Conservation (phyloP, 2,113 vertebrate species). For the Austrofundulus limnaeus region DNA sequence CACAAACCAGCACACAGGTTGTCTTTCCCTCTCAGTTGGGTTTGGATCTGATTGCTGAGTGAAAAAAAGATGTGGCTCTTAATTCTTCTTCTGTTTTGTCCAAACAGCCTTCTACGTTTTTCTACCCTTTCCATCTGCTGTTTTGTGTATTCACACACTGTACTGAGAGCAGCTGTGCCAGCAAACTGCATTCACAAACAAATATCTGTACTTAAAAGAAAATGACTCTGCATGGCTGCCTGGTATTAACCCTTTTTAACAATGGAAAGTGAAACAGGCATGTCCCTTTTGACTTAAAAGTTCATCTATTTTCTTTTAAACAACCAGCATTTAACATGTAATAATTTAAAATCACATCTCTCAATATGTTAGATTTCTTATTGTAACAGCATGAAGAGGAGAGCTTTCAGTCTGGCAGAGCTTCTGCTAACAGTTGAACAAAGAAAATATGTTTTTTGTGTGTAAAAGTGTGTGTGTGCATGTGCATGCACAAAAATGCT, state of each 20-base stretch:
- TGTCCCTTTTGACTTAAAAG: neutral
- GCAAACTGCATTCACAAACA: conserved; percentile 17
- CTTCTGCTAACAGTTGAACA: conserved; percentile 64
- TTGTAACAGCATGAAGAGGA: conserved; percentile 23
- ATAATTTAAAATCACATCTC: conserved; percentile 20
- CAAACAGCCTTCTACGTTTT: too few species aligned
- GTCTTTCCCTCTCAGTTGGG: conserved; percentile 5
- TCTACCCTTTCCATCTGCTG: neutral
- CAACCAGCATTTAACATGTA: too few species aligned
- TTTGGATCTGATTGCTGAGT: conserved; percentile 10
- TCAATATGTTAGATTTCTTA: conserved; percentile 16
- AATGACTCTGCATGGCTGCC: neutral
- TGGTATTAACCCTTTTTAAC: conserved; percentile 3
- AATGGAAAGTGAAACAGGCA: neutral
- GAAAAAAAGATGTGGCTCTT: conserved; percentile 10
- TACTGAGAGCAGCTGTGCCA: neutral
- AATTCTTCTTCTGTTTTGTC: neutral
- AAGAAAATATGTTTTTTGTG: conserved; percentile 58
- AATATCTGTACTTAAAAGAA: conserved; percentile 21
- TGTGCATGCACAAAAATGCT: neutral
- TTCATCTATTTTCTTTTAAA: conserved; percentile 20
- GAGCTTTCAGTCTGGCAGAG: conserved; percentile 36
- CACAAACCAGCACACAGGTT: conserved; percentile 4
- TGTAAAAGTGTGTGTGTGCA: neutral
- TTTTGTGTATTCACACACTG: conserved; percentile 34